phyloP scores from a whole-genome alignment of 1,140 invertebrate genomes.

The Apis florea region DNA sequence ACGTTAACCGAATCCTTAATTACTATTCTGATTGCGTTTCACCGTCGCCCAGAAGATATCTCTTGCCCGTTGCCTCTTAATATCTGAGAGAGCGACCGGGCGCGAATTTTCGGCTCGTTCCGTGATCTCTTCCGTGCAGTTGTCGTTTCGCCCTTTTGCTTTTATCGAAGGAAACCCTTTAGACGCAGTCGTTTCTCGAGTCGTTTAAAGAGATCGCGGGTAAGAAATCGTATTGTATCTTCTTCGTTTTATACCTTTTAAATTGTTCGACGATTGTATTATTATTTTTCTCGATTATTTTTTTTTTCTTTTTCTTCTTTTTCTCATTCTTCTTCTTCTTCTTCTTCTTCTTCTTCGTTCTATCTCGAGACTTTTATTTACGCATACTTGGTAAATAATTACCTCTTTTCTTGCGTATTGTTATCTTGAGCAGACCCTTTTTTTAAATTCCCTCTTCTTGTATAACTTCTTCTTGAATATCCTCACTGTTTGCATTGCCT shows the following conservation, averaged over 20 bases:
- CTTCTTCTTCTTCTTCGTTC: not conserved
- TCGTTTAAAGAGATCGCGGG: not conserved
- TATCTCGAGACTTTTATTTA: not conserved
- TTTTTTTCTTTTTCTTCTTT: not conserved
- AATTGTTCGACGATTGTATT: not conserved
- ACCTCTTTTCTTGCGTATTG: not conserved
- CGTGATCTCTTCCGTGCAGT: not conserved
- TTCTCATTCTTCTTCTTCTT: too few species aligned
- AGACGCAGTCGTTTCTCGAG: not conserved
- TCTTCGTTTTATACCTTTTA: too few species aligned
- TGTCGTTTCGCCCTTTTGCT: not conserved
- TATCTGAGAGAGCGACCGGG: conserved; percentile 42
- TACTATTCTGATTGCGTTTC: conserved; percentile 75
- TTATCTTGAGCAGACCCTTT: not conserved
- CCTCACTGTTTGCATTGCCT: not conserved
- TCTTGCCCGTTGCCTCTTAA: conserved; percentile 46
- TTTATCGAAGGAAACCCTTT: not conserved
- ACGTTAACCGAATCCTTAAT: conserved; percentile 75
- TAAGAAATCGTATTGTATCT: too few species aligned
- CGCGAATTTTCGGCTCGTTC: conserved; percentile 55
- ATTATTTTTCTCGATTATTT: not conserved
- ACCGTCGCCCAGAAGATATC: conserved; percentile 54
- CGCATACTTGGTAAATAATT: not conserved
- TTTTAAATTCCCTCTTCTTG: not conserved
- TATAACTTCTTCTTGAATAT: not conserved